Base-by-base conservation (phyloP, 1,140 invertebrate genomes). In the Drosophila auraria region DNA sequence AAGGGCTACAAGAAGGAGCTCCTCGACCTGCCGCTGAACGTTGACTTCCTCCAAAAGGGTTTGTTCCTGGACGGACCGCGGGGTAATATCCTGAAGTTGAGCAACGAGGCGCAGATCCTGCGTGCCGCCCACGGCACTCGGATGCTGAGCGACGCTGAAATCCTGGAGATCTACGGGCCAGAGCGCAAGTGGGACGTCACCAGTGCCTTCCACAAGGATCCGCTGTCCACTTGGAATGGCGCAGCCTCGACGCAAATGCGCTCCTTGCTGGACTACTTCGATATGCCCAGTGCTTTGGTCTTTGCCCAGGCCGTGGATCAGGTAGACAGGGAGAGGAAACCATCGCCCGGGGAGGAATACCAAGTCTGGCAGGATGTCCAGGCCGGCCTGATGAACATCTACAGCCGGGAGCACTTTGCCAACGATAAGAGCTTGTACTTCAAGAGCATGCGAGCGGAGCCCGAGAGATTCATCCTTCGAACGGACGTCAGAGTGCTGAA, bases 261-360 rank as follows among this genome's bases (percentile, higher is more conserved):
- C 51, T 94, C 95, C 36, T 93, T 97, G 51, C 93, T 97, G 23
- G 97, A 97, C 91, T 97, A 96, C 87, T 97, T 97, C 93, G 97
- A 97, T 91, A 95, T 96, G 81, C 94, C 96, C 1, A 93, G 94
- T 14, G 94, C 95, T 12, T 77, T 97, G n/a, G 94, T 95, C 5
- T 97, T 96, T 93, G 96, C 96, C 2, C 94, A 95, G 87, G 93
- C 95, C n/a, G 94, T 97, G 36, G 96, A 97, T 91, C 92, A 94
- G 2, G 74, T 96, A 7, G 96, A 97, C 87, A 93, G 62, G 36
- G 51, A 57, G 2, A 42, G n/a, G 20, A 50, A 40, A 38, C 25
- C 36, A 5, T 14, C 30, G 30, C 15, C 59, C 12, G 64, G 50
- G 0, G 33, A 70, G 30, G 68, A 78, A 27, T 96, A 96, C 76